Conservation (phyloP, 2,113 vertebrate genomes). For the Cathartes aura region DNA sequence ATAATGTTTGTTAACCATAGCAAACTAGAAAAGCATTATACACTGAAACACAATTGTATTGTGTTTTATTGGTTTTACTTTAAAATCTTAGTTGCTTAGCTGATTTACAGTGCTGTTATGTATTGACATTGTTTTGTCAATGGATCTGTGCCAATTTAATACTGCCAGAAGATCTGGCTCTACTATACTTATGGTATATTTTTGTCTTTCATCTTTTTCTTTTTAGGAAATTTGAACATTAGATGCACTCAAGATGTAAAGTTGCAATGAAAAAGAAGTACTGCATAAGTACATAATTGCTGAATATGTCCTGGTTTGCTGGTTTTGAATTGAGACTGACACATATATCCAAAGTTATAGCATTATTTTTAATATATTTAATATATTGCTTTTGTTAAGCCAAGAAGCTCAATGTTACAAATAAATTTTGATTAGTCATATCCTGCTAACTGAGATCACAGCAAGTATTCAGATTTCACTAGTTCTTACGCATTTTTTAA, state of each 20-base stretch:
- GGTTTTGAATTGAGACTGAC: not conserved
- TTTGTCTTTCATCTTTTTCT: not conserved
- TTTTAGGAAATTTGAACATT: not conserved
- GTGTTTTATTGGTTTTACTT: not conserved
- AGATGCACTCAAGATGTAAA: not conserved
- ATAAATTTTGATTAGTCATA: not conserved
- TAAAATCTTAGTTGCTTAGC: not conserved
- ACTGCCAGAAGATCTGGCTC: not conserved
- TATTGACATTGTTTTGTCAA: not conserved
- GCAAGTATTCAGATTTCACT: not conserved
- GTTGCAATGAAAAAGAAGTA: not conserved
- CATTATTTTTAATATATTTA: not conserved
- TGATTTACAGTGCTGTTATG: not conserved
- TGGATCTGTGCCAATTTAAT: not conserved
- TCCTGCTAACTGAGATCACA: not conserved
- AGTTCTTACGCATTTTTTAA: not conserved
- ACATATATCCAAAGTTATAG: not conserved
- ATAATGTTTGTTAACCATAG: not conserved
- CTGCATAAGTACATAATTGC: rapidly evolving
- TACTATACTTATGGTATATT: not conserved
- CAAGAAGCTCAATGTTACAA: not conserved
- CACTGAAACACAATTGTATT: not conserved
- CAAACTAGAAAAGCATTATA: not conserved
- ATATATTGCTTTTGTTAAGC: not conserved
- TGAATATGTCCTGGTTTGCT: not conserved